Evolutionary conservation across 2,797 vertebrate genomes (phyloP).

Genomic region (Furcifer pardalis): DNA sequence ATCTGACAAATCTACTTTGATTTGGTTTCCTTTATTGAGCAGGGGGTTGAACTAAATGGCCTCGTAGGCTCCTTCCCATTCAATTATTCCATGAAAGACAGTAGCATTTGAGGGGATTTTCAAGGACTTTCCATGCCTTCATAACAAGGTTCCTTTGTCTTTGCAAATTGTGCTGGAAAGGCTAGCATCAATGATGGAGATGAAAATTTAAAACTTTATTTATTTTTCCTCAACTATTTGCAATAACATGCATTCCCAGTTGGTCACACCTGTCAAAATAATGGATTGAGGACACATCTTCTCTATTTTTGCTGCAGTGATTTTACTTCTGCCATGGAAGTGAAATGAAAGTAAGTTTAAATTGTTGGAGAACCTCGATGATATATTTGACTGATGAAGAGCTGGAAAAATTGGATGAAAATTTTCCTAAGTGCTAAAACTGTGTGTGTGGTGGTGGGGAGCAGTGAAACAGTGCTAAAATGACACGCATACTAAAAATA

Average conservation of each 20-base stretch:
- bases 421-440: no score
- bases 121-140: background rate
- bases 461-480: background rate
- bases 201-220: background rate
- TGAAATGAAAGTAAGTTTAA: background rate
- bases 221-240: background rate
- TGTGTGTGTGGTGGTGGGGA: no score
- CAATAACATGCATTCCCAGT: background rate
- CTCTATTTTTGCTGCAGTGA: background rate
- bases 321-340: background rate
- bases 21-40: no score
- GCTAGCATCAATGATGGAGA: background rate
- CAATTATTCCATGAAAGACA: background rate
- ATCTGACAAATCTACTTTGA: no score
- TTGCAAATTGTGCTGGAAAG: background rate
- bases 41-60: no score
- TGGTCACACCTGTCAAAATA: conserved; percentile 11
- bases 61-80: no score
- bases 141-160: background rate
- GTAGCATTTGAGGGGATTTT: background rate
- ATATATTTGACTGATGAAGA: conserved; percentile 1
- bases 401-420: background rate
- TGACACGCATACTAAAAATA: background rate
- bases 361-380: conserved; percentile 12
- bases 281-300: background rate